phyloP scores from a whole-genome alignment of 2,888 invertebrate genomes.

The Lasius fuliginosus region DNA sequence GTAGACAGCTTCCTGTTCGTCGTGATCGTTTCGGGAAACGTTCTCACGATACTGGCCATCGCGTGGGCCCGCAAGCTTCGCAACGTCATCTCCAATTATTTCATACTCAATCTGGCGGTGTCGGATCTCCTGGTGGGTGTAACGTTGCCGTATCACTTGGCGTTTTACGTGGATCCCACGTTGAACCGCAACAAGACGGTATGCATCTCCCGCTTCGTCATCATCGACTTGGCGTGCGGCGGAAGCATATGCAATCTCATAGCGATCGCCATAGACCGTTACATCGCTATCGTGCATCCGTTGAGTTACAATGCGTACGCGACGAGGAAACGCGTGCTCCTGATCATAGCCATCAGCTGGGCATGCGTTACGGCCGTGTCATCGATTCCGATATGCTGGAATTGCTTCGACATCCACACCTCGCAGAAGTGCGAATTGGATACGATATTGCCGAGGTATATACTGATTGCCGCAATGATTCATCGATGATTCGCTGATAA shows the following conservation, averaged over 20 bases:
- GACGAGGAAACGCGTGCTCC: constrained; percentile 90
- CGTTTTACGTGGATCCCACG: constrained; percentile 90
- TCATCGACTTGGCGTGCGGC: constrained; percentile 92
- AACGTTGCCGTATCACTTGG: constrained; percentile 92
- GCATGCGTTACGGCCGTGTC: constrained; percentile 89
- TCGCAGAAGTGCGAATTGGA: constrained; percentile 90
- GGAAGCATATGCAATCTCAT: constrained; percentile 93
- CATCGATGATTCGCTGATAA: background rate
- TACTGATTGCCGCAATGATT: constrained; percentile 77
- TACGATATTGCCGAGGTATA: constrained; percentile 87
- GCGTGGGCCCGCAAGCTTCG: constrained; percentile 90
- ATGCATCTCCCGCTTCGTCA: constrained; percentile 90
- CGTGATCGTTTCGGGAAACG: constrained; percentile 91
- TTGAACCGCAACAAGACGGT: constrained; percentile 89
- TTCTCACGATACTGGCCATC: constrained; percentile 92
- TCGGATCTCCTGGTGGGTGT: constrained; percentile 93
- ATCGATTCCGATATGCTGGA: constrained; percentile 92
- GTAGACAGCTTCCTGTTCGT: constrained; percentile 90
- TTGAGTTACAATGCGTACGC: constrained; percentile 91
- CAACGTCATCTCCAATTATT: constrained; percentile 91
- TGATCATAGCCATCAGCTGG: constrained; percentile 91
- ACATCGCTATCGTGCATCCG: constrained; percentile 93
- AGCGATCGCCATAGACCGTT: constrained; percentile 92
- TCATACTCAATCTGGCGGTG: constrained; percentile 92
- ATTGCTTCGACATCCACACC: constrained; percentile 90